Conservation (phyloP, 2,888 invertebrate genomes). For the Drosophila ustulata region DNA sequence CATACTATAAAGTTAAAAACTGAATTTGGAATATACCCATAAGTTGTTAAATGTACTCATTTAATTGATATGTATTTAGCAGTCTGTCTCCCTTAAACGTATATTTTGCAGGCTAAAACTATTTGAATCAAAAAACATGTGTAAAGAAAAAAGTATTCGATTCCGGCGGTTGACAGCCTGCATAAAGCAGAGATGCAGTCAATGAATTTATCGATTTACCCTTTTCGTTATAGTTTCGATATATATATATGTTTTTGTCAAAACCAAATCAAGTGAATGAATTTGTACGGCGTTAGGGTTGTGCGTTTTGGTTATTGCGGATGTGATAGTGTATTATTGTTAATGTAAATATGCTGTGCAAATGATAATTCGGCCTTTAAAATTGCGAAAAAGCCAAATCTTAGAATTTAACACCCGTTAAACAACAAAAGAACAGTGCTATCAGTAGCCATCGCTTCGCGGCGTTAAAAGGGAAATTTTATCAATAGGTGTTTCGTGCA, state of each 20-base stretch:
- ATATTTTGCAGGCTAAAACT: background rate
- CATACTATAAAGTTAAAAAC: background rate
- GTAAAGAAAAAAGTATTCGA: background rate
- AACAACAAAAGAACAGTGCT: constrained; percentile 5
- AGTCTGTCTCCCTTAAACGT: background rate
- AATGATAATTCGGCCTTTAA: constrained; percentile 22
- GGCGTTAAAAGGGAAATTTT: constrained; percentile 45
- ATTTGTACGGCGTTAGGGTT: constrained; percentile 31
- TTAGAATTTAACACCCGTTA: constrained; percentile 19
- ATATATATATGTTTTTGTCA: constrained; percentile 41
- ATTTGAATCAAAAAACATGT: background rate
- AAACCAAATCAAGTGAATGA: constrained; percentile 46
- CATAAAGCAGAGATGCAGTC: constrained; percentile 3
- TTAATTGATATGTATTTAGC: no score
- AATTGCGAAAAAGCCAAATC: constrained; percentile 19
- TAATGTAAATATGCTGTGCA: constrained; percentile 25
- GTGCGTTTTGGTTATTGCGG: constrained; percentile 28
- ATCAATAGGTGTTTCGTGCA: constrained; percentile 24
- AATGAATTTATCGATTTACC: constrained; percentile 17
- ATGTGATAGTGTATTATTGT: constrained; percentile 9
- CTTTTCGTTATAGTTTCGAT: constrained; percentile 30
- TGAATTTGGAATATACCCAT: background rate
- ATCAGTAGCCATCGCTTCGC: background rate
- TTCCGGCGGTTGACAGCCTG: constrained; percentile 13
- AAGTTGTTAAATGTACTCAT: no score